Evolutionary conservation across 2,113 vertebrate genomes (phyloP).

Genomic region (Eptesicus fuscus): DNA sequence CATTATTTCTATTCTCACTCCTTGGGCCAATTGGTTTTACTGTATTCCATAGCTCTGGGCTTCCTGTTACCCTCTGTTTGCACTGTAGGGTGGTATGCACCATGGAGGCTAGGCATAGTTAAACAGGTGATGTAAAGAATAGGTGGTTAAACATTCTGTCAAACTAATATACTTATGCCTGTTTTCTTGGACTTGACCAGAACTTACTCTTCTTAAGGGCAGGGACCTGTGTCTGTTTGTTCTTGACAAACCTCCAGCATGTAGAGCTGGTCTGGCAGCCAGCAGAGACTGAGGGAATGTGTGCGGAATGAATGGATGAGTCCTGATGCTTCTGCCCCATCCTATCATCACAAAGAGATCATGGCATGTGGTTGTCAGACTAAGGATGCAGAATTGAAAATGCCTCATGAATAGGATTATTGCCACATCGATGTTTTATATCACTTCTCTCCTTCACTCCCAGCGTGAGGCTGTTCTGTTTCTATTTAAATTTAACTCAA

Average conservation of each 20-base stretch:
- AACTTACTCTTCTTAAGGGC: neutral
- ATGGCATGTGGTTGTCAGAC: rapidly evolving
- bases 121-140: neutral
- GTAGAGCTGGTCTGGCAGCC: neutral
- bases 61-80: neutral
- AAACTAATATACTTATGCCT: neutral
- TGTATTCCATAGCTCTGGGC: neutral
- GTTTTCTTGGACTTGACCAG: neutral
- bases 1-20: rapidly evolving
- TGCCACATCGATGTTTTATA: neutral
- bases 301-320: rapidly evolving
- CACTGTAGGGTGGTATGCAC: rapidly evolving
- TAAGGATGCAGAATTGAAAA: neutral
- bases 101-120: neutral
- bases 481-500: neutral
- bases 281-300: too few species aligned
- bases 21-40: too few species aligned
- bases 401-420: neutral
- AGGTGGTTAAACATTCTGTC: rapidly evolving
- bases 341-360: rapidly evolving
- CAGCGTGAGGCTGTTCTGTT: neutral
- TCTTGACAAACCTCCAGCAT: neutral
- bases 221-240: neutral
- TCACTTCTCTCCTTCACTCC: neutral
- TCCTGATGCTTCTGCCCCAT: rapidly evolving